Conservation (phyloP, 2,113 vertebrate genomes). For the Sclerurus mexicanus region DNA sequence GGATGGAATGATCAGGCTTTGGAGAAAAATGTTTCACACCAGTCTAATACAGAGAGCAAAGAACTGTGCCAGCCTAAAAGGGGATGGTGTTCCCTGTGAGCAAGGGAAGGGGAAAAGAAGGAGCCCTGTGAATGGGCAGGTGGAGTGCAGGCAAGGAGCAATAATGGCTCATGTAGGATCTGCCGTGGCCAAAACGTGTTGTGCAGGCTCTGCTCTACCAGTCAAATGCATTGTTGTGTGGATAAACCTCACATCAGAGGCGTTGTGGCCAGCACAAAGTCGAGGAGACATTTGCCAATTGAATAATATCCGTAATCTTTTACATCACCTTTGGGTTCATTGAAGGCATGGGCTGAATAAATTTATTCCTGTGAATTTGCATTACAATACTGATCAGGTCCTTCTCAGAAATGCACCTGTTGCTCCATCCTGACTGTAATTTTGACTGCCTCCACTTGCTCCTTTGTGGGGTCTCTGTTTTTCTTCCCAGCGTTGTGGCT, state of each 20-base stretch:
- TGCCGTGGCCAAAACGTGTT: accelerated
- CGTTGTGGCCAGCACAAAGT: neutral
- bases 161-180: neutral
- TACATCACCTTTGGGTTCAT: neutral
- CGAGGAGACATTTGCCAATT: accelerated
- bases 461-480: neutral
- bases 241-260: neutral
- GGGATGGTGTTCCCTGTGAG: neutral
- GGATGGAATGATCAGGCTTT: neutral
- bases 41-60: neutral
- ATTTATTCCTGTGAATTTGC: neutral
- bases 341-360: neutral
- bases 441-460: neutral
- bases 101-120: neutral
- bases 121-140: neutral
- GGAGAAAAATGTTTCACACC: neutral
- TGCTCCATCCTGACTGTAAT: neutral
- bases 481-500: neutral
- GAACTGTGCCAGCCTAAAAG: neutral
- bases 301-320: neutral
- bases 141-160: neutral
- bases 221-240: neutral
- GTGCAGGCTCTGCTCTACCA: neutral
- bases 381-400: neutral
- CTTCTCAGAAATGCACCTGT: neutral